Base-by-base conservation (phyloP, 2,888 invertebrate genomes). In the Eristalinus aeneus region DNA sequence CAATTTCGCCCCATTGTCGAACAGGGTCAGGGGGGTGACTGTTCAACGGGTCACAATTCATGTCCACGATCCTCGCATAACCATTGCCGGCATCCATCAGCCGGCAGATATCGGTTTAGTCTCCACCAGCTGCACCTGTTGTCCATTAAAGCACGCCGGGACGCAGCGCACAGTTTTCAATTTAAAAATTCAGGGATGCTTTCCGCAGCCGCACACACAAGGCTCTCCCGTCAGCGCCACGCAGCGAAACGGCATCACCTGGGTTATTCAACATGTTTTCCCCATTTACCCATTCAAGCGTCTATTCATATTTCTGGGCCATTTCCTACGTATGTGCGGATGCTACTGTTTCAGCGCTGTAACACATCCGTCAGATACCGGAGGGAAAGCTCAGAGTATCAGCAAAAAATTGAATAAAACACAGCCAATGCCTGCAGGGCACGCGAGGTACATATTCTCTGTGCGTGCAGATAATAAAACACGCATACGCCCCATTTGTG, bases 381-480 rank as follows among this genome's bases (percentile, higher is more conserved):
- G 2, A 27, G 27, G 27, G 27, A 5, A 27, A 27, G 27, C 27
- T 27, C 27, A 27, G 27, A 27, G 27, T 27, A 27, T 27, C 27
- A 27, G 27, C 27, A 27, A 27, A 22, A 63, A 68, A 22, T 12
- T 36, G 36, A 53, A 74, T 9, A 56, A 60, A 80, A 67, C 39
- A 27, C 34, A 67, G 67, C 58, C 72, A 75, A 76, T 80, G 71
- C 58, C 71, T 75, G 46, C 61, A 27, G 63, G 39, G 67, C 67
- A 63, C 71, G 60, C 67, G 68, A 23, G 58, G 54, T 65, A 10
- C 32, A 81, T 68, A 64, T 36, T 68, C 73, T 77, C 71, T 69
- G 69, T 86, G 82, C 72, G 77, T 82, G 32, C 73, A 77, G 73
- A 86, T 86, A 81, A 86, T 82, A 86, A 82, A 82, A 82, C 77